A percentile compares a stretch with the other conserved stretches of the same genome.
Evolutionary conservation across 37 sponge, comb jelly and placozoan species (phyloP).

Genomic region (Haliclona indistincta): DNA sequence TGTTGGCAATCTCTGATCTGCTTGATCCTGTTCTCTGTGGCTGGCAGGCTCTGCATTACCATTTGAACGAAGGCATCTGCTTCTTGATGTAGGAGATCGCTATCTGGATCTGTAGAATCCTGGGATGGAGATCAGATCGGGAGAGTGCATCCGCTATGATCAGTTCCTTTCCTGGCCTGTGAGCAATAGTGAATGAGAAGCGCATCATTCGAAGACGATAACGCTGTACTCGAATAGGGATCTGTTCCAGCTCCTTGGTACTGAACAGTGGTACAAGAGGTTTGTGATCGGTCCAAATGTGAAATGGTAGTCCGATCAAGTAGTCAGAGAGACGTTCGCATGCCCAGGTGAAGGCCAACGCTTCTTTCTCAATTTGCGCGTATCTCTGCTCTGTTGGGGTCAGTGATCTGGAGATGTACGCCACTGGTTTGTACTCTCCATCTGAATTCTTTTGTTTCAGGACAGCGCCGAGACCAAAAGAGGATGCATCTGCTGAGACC

Average conservation of each 20-base stretch:
- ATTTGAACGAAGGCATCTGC: not conserved
- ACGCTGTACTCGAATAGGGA: slow-evolving; percentile 24
- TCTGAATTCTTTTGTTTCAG: slow-evolving; percentile 10
- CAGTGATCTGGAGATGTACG: slow-evolving; percentile 41
- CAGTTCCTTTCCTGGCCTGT: slow-evolving; percentile 13
- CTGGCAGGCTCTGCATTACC: not conserved
- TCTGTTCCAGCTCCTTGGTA: slow-evolving; percentile 10
- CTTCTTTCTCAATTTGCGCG: slow-evolving; percentile 60
- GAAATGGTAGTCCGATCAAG: slow-evolving; percentile 16
- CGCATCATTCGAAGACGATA: slow-evolving; percentile 27
- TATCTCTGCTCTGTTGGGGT: slow-evolving; percentile 33
- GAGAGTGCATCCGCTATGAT: slow-evolving; percentile 13
- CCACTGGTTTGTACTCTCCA: slow-evolving; percentile 28
- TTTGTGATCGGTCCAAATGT: slow-evolving; percentile 45
- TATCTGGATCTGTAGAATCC: not conserved
- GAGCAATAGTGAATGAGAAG: slow-evolving; percentile 14
- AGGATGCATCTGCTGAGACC: slow-evolving; percentile 27
- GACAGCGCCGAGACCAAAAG: slow-evolving; percentile 33
- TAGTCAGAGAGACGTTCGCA: slow-evolving; percentile 47
- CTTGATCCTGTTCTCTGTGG: not conserved
- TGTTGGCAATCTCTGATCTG: not conserved
- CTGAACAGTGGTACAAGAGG: slow-evolving; percentile 34
- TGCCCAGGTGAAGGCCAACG: slow-evolving; percentile 40
- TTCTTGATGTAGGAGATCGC: no score
- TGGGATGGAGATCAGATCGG: not conserved